phyloP scores from a whole-genome alignment of 1,140 invertebrate genomes.

The Latrodectus geometricus region DNA sequence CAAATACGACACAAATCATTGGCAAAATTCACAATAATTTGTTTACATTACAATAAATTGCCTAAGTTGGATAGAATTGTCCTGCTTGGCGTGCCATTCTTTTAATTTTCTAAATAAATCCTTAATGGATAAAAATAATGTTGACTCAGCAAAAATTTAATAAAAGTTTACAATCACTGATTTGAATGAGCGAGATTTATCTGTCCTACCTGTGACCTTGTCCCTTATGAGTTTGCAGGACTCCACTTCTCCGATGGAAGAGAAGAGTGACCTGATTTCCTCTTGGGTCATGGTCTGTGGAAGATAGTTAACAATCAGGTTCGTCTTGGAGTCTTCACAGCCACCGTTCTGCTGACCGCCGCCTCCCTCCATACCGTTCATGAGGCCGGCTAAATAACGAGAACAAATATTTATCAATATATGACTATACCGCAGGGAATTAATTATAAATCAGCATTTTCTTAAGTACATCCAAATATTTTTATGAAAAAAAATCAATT shows the following conservation, averaged over 20 bases:
- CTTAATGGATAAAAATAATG: too few relatives aligned
- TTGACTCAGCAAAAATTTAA: too few relatives aligned
- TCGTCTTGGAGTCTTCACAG: slow-evolving; percentile 93
- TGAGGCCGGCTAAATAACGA: slow-evolving; percentile 45
- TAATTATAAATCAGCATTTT: not conserved
- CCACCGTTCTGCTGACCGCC: slow-evolving; percentile 65
- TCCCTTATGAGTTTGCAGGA: slow-evolving; percentile 98
- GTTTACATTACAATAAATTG: too few relatives aligned
- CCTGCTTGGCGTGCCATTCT: too few relatives aligned
- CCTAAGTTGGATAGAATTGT: too few relatives aligned
- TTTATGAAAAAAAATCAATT: not conserved
- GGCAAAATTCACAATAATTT: too few relatives aligned
- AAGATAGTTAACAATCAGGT: slow-evolving; percentile 99
- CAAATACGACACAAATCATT: too few relatives aligned
- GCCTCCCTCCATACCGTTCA: slow-evolving; percentile 60
- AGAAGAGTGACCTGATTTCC: slow-evolving; percentile 96
- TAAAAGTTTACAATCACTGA: too few relatives aligned
- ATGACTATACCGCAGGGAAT: not conserved
- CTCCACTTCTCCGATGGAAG: slow-evolving; percentile 97
- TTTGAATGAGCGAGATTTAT: not conserved
- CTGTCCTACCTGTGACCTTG: slow-evolving; percentile 89
- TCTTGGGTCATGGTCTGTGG: slow-evolving; percentile 99
- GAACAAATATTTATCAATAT: not conserved
- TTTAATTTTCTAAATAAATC: too few relatives aligned
- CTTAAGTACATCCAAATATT: not conserved